Evolutionary conservation across 2,797 vertebrate species (phyloP), one percentile per base, ranked within the genome.

Genomic region (Rhinella marina): DNA sequence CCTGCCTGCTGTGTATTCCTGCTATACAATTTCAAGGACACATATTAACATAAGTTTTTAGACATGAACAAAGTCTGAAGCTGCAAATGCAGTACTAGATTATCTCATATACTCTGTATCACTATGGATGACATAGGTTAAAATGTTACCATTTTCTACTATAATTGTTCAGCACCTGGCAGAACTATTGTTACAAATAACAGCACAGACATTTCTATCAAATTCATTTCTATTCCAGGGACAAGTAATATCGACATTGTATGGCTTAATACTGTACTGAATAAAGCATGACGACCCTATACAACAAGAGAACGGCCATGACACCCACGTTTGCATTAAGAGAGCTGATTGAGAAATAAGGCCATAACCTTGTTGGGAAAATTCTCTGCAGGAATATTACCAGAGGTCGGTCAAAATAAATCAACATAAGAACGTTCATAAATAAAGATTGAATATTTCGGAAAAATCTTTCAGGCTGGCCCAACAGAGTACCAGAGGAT

Each of bases 251-350:
- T 12, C 14, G 32, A 64, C 59, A 64, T 25, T 81, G 80, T 81
- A 29, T 27, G 7, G 79, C 79, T n/a, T 17, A 80, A 57, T 79
- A 29, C 52, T 16, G 13, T n/a, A 57, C 48, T 57, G 79, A 81
- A 64, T 64, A n/a, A 64, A 62, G 80, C 59, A 81, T 64, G 50
- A 81, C 64, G 78, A 25, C 54, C 54, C 54, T 23, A 61, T 59
- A 21, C 11, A 29, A 80, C 56, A n/a, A 59, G 56, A 25, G 25
- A 81, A 81, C 13, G 19, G 21, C 59, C 80, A 32, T 50, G 16
- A 81, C 29, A 64, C 80, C 21, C 32, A 64, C 80, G 25, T 64
- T 81, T n/a, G n/a, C 23, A 21, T 50, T 50, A 32, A 50, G 11
- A 16, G 41, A 21, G 7, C 12, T 16, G 59, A 64, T 50, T 81